Conservation (phyloP, 92 coral and sea anemone genomes). For the Epizoanthus illoricatus region DNA sequence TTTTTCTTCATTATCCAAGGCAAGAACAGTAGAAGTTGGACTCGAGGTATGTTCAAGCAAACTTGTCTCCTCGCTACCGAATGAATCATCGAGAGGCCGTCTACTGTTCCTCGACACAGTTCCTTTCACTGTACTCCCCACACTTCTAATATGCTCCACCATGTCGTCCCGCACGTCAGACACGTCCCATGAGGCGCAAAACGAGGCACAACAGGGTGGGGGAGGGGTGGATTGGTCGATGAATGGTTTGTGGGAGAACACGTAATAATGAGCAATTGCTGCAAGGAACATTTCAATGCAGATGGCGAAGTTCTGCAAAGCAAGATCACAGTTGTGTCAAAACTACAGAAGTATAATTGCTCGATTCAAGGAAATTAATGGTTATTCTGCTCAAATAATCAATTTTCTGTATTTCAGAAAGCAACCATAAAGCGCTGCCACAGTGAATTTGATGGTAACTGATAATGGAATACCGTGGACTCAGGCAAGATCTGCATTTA, state of each 20-base stretch:
- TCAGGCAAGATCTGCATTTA: too few species aligned
- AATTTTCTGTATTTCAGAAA: background rate
- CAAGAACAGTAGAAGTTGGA: background rate
- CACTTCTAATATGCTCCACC: constrained; percentile 80
- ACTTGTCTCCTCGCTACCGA: constrained; percentile 28
- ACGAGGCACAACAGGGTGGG: constrained; percentile 92
- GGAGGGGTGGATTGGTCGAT: constrained; percentile 81
- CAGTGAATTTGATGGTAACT: too few species aligned
- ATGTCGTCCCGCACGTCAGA: constrained; percentile 91
- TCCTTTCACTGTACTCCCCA: constrained; percentile 79
- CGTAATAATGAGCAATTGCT: constrained; percentile 87
- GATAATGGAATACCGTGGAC: too few species aligned
- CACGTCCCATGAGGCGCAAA: constrained; percentile 90
- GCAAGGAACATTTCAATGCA: constrained; percentile 92
- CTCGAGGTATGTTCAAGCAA: background rate
- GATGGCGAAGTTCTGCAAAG: constrained; percentile 72
- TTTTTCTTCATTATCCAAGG: constrained; percentile 8
- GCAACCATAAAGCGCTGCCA: too few species aligned
- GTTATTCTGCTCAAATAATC: background rate
- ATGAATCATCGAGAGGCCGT: background rate
- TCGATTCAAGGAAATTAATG: background rate
- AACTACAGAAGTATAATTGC: background rate
- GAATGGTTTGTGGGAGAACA: constrained; percentile 87
- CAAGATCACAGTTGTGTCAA: background rate
- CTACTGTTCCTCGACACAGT: constrained; percentile 68